Conservation (phyloP, 2,113 vertebrate genomes). For the Perognathus longimembris region DNA sequence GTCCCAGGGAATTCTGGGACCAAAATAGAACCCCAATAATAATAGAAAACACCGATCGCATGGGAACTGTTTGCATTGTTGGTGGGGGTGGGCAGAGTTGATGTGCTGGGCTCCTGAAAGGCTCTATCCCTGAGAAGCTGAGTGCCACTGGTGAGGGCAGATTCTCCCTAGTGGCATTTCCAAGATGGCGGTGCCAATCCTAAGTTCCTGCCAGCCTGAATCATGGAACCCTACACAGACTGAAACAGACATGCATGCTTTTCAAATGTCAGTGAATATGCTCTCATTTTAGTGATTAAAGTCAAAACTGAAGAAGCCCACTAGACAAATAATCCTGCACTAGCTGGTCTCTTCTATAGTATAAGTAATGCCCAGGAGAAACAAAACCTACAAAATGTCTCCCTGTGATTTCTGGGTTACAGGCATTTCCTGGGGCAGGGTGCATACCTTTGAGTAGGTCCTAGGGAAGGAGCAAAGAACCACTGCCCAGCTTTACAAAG, state of each 20-base stretch:
- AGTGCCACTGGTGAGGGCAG: accelerated
- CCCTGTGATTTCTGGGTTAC: neutral
- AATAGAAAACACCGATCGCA: neutral
- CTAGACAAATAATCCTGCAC: neutral
- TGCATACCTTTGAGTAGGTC: neutral
- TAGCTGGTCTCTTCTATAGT: neutral
- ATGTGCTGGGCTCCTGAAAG: neutral
- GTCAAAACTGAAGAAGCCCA: neutral
- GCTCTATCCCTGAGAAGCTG: neutral
- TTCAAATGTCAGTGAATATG: neutral
- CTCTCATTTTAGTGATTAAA: neutral
- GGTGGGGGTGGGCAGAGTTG: neutral
- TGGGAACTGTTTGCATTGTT: neutral
- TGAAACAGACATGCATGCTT: neutral
- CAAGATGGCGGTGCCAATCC: neutral
- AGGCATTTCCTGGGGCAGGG: neutral
- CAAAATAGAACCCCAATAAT: neutral
- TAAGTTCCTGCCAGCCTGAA: neutral
- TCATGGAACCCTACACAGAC: neutral
- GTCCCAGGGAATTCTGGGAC: neutral
- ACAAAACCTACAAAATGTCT: neutral
- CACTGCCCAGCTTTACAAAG: neutral
- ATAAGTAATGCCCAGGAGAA: neutral
- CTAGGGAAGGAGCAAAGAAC: neutral
- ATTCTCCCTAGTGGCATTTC: neutral